These are phyloP conservation scores for Poecilia picta DNA, from an alignment of 2,797 vertebrate species.

Conservation along the genomic window DNA sequence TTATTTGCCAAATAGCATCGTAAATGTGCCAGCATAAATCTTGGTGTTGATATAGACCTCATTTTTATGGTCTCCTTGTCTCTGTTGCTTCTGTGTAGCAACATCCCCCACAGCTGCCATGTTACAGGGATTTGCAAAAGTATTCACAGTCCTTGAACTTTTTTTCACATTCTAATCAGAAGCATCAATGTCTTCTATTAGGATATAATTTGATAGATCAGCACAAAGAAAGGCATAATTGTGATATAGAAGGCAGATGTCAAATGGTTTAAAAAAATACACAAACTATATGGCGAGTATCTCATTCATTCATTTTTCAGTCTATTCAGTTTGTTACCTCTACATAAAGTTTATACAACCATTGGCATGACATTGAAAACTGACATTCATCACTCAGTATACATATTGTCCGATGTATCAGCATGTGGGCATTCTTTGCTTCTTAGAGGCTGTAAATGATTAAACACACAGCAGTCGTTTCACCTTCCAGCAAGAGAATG, in stretches of 20 bases:
- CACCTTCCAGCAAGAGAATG: not conserved
- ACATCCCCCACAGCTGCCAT: constrained; percentile 1
- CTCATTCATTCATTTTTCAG: not conserved
- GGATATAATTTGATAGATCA: not conserved
- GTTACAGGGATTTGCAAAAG: not conserved
- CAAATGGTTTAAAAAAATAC: not conserved
- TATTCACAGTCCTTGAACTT: not conserved
- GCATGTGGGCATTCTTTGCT: not conserved
- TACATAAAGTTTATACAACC: not conserved
- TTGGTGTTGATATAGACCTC: not conserved
- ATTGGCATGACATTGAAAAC: not conserved
- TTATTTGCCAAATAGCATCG: constrained; percentile 3
- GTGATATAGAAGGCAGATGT: not conserved
- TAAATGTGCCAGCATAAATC: constrained; percentile 19
- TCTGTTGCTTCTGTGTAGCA: not conserved
- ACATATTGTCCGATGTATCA: not conserved
- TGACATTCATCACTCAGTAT: not conserved
- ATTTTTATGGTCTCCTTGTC: not conserved
- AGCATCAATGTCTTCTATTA: not conserved
- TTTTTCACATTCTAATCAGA: not conserved
- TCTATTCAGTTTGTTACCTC: not conserved
- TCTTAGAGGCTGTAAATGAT: not conserved
- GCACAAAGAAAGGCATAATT: not conserved
- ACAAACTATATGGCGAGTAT: not conserved
- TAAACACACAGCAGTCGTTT: not conserved